Evolutionary conservation across 2,888 invertebrate species (phyloP), one percentile per base, ranked within the genome.

Genomic region (Sphaeridia pumilis): DNA sequence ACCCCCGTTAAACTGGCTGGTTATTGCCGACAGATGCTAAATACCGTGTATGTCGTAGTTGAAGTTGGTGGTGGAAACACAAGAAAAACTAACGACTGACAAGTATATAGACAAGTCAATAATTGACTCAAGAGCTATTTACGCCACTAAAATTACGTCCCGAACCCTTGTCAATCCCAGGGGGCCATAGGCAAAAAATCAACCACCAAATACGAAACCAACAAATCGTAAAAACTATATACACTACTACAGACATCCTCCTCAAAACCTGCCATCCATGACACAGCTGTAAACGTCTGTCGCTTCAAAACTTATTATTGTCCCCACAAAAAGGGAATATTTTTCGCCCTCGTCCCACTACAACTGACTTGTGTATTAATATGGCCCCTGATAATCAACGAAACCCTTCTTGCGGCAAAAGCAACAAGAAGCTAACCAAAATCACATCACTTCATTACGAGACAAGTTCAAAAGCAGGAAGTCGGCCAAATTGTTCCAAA

Each of bases 271-370:
- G n/a, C 17, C 38, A 38, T 38, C 38, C 38, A 17, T 38, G 38
- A 38, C 38, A 38, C 38, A 38, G 38, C 38, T 38, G 38, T 38
- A 38, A 38, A 38, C 38, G 38, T 14, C 38, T 38, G 38, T 38
- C 38, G n/a, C 38, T 38, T 5, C 12, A 17, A 38, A 38, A 38
- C 38, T 5, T 38, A n/a, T 38, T 38, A 38, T 38, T 38, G 38
- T 38, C 38, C 38, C 20, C 38, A 38, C 12, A 38, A n/a, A n/a
- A n/a, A n/a, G n/a, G n/a, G n/a, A n/a, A n/a, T n/a, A n/a, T n/a
- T n/a, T n/a, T n/a, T n/a, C n/a, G n/a, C n/a, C n/a, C n/a, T n/a
- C n/a, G n/a, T n/a, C n/a, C n/a, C n/a, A n/a, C n/a, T n/a, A n/a
- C n/a, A n/a, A n/a, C n/a, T n/a, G n/a, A n/a, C n/a, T n/a, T n/a